These are phyloP conservation scores for Oreochromis aureus DNA, from an alignment of 2,113 vertebrate species.

Conservation along the genomic window DNA sequence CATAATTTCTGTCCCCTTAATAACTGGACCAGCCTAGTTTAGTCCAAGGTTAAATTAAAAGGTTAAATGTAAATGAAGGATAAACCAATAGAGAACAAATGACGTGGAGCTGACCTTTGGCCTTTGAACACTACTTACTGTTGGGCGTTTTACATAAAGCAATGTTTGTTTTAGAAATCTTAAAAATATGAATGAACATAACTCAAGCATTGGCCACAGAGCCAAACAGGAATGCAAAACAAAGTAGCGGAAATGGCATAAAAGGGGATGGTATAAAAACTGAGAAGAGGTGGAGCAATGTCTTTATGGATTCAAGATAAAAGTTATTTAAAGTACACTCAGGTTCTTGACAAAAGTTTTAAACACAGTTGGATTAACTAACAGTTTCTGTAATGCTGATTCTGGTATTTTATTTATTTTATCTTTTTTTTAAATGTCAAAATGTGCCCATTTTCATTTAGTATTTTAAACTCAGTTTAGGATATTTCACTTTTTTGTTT, in stretches of 20 bases:
- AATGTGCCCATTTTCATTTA: neutral
- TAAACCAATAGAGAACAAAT: neutral
- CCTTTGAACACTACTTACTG: neutral
- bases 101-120: neutral
- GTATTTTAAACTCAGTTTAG: neutral
- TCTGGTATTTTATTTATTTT: slow-evolving; percentile 33
- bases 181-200: neutral
- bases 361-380: neutral
- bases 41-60: neutral
- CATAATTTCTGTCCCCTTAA: neutral
- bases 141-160: neutral
- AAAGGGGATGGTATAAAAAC: neutral
- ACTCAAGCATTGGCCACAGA: too few relatives aligned
- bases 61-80: neutral
- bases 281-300: neutral
- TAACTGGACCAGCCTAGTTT: neutral
- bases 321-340: neutral
- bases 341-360: neutral
- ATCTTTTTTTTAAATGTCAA: neutral
- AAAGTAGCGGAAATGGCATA: fast-evolving
- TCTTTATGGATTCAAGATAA: neutral
- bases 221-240: too few relatives aligned
- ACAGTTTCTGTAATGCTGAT: neutral
- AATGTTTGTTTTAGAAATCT: neutral
- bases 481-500: neutral